A percentile compares a stretch with the other conserved stretches of the same genome.
Evolutionary conservation across 2,888 invertebrate genomes (phyloP).

Genomic region (Eupithecia insigniata): DNA sequence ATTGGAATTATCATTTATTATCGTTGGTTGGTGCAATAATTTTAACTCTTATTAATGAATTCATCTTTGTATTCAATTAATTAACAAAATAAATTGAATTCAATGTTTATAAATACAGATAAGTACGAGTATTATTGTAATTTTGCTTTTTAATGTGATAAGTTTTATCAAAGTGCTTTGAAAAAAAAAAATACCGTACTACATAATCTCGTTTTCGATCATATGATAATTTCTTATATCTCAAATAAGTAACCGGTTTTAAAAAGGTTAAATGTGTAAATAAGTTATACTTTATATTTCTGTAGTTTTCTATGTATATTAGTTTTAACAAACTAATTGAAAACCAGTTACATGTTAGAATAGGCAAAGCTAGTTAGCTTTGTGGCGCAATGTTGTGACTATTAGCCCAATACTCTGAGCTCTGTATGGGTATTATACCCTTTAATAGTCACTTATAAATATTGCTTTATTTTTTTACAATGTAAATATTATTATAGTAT

Average conservation of each 20-base stretch:
- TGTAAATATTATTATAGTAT: background rate
- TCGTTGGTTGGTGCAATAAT: background rate
- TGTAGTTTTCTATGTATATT: background rate
- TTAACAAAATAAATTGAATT: background rate
- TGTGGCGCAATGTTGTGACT: slow-evolving; percentile 13
- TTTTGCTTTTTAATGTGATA: background rate
- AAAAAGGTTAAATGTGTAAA: background rate
- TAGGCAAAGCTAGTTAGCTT: slow-evolving; percentile 22
- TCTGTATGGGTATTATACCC: background rate
- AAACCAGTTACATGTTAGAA: background rate
- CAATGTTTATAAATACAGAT: background rate
- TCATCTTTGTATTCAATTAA: background rate
- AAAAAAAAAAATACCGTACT: background rate
- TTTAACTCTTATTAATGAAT: background rate
- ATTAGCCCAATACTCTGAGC: background rate
- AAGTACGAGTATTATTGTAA: slow-evolving; percentile 35
- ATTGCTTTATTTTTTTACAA: slow-evolving; percentile 30
- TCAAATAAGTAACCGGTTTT: background rate
- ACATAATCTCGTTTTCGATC: background rate
- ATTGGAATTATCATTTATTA: too few species aligned
- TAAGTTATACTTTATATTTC: background rate
- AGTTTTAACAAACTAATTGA: background rate
- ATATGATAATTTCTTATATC: background rate
- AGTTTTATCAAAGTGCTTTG: slow-evolving; percentile 31
- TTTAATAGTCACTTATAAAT: background rate